Evolutionary conservation across 2,113 vertebrate species (phyloP).

Genomic region (Diglossa brunneiventris): DNA sequence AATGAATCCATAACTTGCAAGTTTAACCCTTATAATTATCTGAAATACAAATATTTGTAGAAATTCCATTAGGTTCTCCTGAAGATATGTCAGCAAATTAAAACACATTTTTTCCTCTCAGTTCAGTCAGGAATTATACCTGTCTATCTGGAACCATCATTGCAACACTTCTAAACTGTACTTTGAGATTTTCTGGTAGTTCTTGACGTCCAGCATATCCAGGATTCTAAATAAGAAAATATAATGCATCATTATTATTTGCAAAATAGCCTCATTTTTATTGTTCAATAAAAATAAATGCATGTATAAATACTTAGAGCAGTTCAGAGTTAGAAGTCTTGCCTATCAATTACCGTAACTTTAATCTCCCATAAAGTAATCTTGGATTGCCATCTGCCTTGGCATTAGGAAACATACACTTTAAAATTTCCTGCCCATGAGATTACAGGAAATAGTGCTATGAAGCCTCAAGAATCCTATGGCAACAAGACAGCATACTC

Average conservation of each 20-base stretch:
- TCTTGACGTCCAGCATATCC: conserved; percentile 90
- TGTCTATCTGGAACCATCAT: conserved; percentile 92
- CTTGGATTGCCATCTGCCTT: not conserved
- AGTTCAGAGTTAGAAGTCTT: not conserved
- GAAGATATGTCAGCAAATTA: not conserved
- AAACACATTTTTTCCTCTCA: not conserved
- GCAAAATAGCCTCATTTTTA: not conserved
- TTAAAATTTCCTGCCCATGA: not conserved
- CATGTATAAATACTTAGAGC: not conserved
- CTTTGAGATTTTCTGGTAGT: conserved; percentile 88
- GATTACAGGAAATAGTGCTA: not conserved
- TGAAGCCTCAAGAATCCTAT: not conserved
- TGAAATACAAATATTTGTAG: conserved; percentile 52
- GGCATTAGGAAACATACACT: not conserved
- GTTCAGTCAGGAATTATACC: conserved; percentile 56
- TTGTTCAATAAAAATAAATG: not conserved
- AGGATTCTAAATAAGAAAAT: conserved; percentile 79
- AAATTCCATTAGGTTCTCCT: not conserved
- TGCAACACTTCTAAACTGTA: conserved; percentile 85
- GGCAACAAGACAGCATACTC: not conserved
- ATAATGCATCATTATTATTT: not conserved
- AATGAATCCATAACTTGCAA: conserved; percentile 88
- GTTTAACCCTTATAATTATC: conserved; percentile 91
- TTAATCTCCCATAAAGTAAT: not conserved
- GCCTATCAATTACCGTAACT: not conserved